Base-by-base conservation (phyloP, 2,797 vertebrate genomes). In the Sebastes baramenuke region DNA sequence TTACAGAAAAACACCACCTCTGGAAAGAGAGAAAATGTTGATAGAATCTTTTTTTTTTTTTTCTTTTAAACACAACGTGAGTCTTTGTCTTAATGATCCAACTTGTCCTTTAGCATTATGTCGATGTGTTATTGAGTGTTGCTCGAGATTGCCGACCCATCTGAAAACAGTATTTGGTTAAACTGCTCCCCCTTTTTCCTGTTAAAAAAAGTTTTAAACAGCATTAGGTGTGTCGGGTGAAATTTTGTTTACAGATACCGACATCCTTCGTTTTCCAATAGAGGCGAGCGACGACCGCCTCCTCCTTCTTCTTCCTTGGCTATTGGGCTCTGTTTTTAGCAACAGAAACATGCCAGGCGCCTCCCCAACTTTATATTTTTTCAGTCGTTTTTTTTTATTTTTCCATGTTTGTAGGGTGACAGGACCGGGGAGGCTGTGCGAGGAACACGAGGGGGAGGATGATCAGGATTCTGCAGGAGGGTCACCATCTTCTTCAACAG, bases 401-500 rank as follows among this genome's bases (percentile, higher is more conserved):
- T 13, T 86, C 49, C 54, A 36, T 80, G 79, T 58, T 77, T 67
- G 59, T 58, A 16, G 73, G 83, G 85, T 59, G 77, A 67, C 72
- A 52, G 81, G 80, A 71, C 72, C 7, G 68, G 71, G 36, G 36
- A 13, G 86, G 74, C 73, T 87, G 85, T 84, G 87, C 70, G 72
- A 70, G 60, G 71, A 75, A 80, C 76, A 72, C 42, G 9, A 34
- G 32, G 8, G 22, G 4, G 61, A 56, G 49, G 92, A 32, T 5
- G 72, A 91, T 98, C 97, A 99, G 93, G 96, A 98, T 86, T 98
- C 97, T 29, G 95, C 79, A 74, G 96, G 94, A 83, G 91, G 77
- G 86, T 97, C 96, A 0, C 89, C 34, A 18, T 93, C 92, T 71
- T 93, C 94, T 84, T 95, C 88, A 58, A 95, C 94, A 49, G 96